Evolutionary conservation across 2,797 vertebrate species (phyloP), one percentile per base, ranked within the genome.

Genomic region (Dipus sagitta): DNA sequence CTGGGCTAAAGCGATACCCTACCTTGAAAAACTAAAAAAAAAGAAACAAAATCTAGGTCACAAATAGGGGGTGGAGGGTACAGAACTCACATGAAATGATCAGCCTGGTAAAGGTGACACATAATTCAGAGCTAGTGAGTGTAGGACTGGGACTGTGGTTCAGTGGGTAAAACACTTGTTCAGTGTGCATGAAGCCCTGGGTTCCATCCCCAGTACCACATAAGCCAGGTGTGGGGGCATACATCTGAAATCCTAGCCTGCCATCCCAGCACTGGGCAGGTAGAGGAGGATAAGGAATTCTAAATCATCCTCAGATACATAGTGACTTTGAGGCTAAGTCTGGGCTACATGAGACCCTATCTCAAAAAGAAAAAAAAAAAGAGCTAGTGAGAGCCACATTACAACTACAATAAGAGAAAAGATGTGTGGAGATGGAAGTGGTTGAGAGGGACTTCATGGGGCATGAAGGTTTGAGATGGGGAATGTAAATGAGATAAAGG

Each of bases 121-220:
- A 52, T 34, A 94, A 87, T 72, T 83, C 88, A 77, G 67, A 95
- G 82, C 60, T 26, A 67, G 62, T 68, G 75, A 83, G 47, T 72
- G 6, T 76, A 72, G 79, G 12, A 5, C 47, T 47, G 47, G 47
- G 47, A 47, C 47, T 47, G 47, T 11, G 47, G 47, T 47, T 47
- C 47, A 47, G 47, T 47, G 47, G 47, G 47, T 47, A 47, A 9
- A 47, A 47, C 10, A 47, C 47, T 47, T 47, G 47, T 6, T 47
- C 47, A 47, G 47, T 11, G 10, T 11, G 10, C 47, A 47, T 47
- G 47, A 47, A 47, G 47, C 47, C 47, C 47, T 47, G 47, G 47
- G 8, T 47, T 47, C 47, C 47, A 47, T 47, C 47, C 10, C 47
- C 47, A 42, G 42, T 42, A 42, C 42, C 42, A 42, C 42, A 47